Conservation (phyloP, 2,797 vertebrate genomes). For the Gambelia wislizenii region DNA sequence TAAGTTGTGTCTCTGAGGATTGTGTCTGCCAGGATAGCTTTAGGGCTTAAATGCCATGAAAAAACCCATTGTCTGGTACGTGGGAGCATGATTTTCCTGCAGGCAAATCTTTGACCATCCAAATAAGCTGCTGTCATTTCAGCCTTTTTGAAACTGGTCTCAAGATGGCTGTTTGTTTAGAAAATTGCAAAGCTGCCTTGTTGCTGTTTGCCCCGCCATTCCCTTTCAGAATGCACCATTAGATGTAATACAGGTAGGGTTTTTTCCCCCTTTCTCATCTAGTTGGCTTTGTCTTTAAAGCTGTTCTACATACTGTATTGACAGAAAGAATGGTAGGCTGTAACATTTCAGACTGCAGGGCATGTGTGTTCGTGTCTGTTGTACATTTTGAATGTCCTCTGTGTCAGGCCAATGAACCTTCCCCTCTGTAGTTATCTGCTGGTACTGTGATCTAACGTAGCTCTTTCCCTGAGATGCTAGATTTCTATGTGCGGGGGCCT, state of each 20-base stretch:
- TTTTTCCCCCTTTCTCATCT: neutral
- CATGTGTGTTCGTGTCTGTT: neutral
- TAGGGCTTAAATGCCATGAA: conserved; percentile 28
- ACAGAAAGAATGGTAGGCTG: neutral
- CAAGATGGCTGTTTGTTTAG: neutral
- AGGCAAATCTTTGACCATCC: neutral
- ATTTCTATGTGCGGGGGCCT: neutral
- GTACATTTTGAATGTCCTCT: too few species aligned
- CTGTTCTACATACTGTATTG: too few species aligned
- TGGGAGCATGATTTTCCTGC: conserved; percentile 30
- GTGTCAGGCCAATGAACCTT: neutral
- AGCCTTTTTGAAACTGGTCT: conserved; percentile 24
- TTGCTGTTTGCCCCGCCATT: neutral
- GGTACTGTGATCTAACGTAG: neutral
- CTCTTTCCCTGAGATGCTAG: neutral
- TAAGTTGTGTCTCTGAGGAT: conserved; percentile 13
- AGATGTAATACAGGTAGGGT: neutral
- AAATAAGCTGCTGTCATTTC: conserved; percentile 4
- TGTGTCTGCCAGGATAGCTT: conserved; percentile 51
- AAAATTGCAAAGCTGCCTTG: conserved; percentile 16
- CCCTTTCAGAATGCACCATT: neutral
- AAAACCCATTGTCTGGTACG: conserved; percentile 19
- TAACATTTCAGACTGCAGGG: neutral
- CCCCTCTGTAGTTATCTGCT: neutral
- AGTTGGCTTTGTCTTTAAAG: neutral